Evolutionary conservation across 2,888 invertebrate genomes (phyloP).

Genomic region (Cabera pusaria): DNA sequence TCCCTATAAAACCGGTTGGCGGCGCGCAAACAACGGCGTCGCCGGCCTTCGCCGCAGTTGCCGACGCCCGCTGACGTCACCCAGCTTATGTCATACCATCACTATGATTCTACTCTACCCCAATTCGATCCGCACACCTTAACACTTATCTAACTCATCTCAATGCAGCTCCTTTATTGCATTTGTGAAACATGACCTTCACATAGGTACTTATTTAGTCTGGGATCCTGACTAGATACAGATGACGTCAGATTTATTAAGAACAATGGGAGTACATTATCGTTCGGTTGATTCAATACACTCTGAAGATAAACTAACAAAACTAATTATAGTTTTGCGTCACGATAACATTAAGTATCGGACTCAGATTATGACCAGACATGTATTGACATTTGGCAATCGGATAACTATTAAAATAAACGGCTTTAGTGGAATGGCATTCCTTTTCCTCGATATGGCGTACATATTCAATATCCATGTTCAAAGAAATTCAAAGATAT

Average conservation of each 20-base stretch:
- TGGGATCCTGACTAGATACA: conserved; percentile 40
- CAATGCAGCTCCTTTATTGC: conserved; percentile 29
- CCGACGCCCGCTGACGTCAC: conserved; percentile 79
- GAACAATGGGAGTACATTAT: conserved; percentile 48
- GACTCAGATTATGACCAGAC: conserved; percentile 11
- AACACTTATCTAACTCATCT: conserved; percentile 35
- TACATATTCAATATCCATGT: neutral
- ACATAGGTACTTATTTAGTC: conserved; percentile 46
- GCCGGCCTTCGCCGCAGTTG: conserved; percentile 73
- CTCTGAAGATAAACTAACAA: conserved; percentile 30
- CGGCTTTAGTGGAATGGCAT: too few species aligned
- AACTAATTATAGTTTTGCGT: conserved; percentile 39
- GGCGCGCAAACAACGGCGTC: conserved; percentile 60
- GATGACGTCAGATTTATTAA: conserved; percentile 37
- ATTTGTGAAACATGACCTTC: conserved; percentile 29
- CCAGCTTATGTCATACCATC: conserved; percentile 75
- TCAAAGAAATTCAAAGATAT: conserved; percentile 11
- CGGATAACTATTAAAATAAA: too few species aligned
- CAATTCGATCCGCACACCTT: conserved; percentile 49
- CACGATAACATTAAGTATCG: conserved; percentile 27
- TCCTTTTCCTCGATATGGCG: too few species aligned
- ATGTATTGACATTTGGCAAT: too few species aligned
- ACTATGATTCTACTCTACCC: conserved; percentile 50
- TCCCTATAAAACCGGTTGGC: conserved; percentile 61
- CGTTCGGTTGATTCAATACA: conserved; percentile 36